Evolutionary conservation across 2,888 invertebrate species (phyloP).

Genomic region (Augiades crinisus): DNA sequence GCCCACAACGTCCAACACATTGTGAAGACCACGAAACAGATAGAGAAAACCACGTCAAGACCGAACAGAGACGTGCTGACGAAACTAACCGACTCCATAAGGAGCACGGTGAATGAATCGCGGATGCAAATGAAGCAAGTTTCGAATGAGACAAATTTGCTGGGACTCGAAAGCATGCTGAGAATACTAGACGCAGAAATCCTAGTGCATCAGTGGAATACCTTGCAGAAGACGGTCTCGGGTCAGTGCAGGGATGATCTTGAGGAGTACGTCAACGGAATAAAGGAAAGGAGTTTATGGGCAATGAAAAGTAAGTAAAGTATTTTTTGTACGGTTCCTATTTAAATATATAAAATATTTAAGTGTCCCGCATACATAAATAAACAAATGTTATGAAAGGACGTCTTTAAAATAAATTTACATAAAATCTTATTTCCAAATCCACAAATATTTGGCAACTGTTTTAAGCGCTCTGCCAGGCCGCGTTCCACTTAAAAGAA

Average conservation of each 20-base stretch:
- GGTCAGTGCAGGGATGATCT: constrained; percentile 80
- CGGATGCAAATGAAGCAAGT: constrained; percentile 45
- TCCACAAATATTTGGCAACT: neutral
- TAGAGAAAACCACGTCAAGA: constrained; percentile 52
- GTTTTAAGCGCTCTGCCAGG: neutral
- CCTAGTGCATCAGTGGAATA: constrained; percentile 79
- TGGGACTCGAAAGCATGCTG: constrained; percentile 76
- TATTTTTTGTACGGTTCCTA: too few relatives aligned
- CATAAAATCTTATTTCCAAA: neutral
- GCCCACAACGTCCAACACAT: constrained; percentile 75
- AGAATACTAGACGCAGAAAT: constrained; percentile 80
- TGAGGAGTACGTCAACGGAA: constrained; percentile 81
- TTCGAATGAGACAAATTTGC: constrained; percentile 35
- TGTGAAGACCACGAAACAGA: constrained; percentile 56
- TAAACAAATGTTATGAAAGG: too few relatives aligned
- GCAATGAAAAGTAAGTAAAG: constrained; percentile 86
- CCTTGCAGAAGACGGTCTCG: constrained; percentile 66
- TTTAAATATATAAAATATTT: too few relatives aligned
- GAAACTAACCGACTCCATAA: constrained; percentile 57
- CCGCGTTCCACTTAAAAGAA: constrained; percentile 21
- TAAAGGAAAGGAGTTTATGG: constrained; percentile 82
- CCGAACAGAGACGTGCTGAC: constrained; percentile 55
- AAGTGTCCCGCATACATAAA: too few relatives aligned
- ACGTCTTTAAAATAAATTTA: neutral
- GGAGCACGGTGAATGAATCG: constrained; percentile 64